These are phyloP conservation scores for human (Homo sapiens) DNA, from an alignment of 2,113 vertebrate species.

Conservation along the genomic window DNA sequence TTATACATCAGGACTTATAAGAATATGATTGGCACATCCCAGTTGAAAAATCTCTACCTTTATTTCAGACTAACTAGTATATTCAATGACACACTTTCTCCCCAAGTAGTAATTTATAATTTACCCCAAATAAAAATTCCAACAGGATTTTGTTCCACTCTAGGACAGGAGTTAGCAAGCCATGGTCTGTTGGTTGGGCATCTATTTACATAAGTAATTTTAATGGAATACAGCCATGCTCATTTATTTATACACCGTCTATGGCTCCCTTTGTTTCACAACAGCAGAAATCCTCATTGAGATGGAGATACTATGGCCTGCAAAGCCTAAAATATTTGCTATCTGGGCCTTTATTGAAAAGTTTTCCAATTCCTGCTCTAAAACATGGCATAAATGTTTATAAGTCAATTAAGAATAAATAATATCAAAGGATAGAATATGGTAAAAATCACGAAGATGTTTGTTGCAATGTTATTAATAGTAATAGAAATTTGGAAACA, in stretches of 20 bases:
- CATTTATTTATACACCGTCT: too few species aligned
- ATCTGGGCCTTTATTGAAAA: neutral
- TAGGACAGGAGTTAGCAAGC: neutral
- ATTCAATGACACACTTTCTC: neutral
- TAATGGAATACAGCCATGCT: neutral
- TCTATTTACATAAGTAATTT: neutral
- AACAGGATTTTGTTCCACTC: neutral
- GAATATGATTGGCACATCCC: too few species aligned
- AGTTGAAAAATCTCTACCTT: neutral
- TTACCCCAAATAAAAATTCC: neutral
- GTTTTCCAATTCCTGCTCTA: neutral
- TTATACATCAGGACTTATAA: too few species aligned
- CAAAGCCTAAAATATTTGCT: neutral
- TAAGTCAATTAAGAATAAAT: constrained; percentile 17
- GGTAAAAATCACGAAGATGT: neutral
- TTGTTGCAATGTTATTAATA: neutral
- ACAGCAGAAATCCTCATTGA: neutral
- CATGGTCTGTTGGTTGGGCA: neutral
- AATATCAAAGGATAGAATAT: neutral
- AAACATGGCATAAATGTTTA: neutral
- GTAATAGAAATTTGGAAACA: neutral
- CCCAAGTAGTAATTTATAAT: neutral
- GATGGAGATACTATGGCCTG: neutral
- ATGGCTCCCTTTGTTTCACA: neutral
- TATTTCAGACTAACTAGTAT: neutral